Percentiles rank a stretch among this genome's conserved stretches.
phyloP scores from a whole-genome alignment of 1,140 invertebrate genomes.

The Drosophila subobscura region DNA sequence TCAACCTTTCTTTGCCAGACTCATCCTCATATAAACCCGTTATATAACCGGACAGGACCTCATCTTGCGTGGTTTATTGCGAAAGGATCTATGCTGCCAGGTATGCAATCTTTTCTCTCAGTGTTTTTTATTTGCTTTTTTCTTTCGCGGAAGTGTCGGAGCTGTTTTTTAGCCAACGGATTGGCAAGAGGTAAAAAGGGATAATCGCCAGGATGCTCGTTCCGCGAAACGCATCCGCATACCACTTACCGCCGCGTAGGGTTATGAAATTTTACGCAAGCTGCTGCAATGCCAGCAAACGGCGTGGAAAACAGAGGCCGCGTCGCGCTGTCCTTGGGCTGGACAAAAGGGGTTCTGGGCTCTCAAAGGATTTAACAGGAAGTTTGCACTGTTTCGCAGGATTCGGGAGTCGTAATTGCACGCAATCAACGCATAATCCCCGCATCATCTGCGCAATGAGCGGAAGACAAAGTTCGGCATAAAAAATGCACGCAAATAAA shows the following conservation, averaged over 20 bases:
- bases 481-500: constrained; percentile 26
- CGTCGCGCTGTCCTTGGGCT: background rate
- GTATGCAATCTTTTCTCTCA: constrained; percentile 3
- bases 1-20: background rate
- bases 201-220: constrained; percentile 22
- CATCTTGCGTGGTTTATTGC: constrained; percentile 56
- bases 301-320: background rate
- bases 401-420: constrained; percentile 51
- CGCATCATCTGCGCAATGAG: constrained; percentile 72
- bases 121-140: constrained; percentile 40
- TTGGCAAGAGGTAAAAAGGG: constrained; percentile 80
- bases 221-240: constrained; percentile 32
- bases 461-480: constrained; percentile 20
- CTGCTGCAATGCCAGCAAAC: constrained; percentile 13
- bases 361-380: constrained; percentile 72
- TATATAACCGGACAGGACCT: constrained; percentile 66
- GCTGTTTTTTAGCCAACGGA: constrained; percentile 74
- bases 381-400: constrained; percentile 30
- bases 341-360: constrained; percentile 50
- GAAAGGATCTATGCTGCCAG: constrained; percentile 46
- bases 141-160: constrained; percentile 55
- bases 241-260: constrained; percentile 35
- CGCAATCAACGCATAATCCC: constrained; percentile 73
- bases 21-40: constrained; percentile 58
- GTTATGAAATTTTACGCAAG: constrained; percentile 82